These are phyloP conservation scores for Haemorhous mexicanus DNA, from an alignment of 2,113 vertebrate species.

Conservation along the genomic window DNA sequence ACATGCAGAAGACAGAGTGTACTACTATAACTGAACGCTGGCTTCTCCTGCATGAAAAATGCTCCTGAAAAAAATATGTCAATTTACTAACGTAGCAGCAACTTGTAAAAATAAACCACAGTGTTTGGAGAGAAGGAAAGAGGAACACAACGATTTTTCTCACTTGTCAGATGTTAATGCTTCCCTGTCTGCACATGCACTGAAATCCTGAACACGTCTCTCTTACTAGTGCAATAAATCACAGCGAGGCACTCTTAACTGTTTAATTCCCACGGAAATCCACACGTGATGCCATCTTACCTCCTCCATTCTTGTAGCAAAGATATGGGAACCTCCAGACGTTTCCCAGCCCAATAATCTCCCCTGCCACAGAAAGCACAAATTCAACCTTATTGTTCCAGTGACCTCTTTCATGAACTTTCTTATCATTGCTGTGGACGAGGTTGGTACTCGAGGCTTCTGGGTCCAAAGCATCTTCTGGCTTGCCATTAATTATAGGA, in stretches of 20 bases:
- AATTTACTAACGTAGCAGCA: not conserved
- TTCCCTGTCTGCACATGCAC: not conserved
- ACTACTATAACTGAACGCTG: not conserved
- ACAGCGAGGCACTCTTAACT: not conserved
- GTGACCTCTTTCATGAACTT: constrained; percentile 92
- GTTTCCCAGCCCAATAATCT: constrained; percentile 97
- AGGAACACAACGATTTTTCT: not conserved
- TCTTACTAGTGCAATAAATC: not conserved
- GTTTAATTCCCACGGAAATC: not conserved
- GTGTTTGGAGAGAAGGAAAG: not conserved
- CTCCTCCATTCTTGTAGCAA: constrained; percentile 99
- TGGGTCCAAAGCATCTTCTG: constrained; percentile 87
- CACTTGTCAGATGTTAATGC: not conserved
- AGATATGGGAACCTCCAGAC: constrained; percentile 99
- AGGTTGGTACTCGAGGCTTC: constrained; percentile 83
- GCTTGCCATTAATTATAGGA: constrained; percentile 93
- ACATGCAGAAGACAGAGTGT: not conserved
- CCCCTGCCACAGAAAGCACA: constrained; percentile 95
- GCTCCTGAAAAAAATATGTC: not conserved
- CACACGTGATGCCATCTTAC: constrained; percentile 71
- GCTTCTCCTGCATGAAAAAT: not conserved
- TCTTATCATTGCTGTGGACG: constrained; percentile 79
- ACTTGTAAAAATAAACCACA: not conserved
- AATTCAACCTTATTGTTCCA: constrained; percentile 99
- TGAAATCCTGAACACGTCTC: not conserved